phyloP scores from a whole-genome alignment of 2,113 vertebrate species.

The Sphaerodactylus townsendi region DNA sequence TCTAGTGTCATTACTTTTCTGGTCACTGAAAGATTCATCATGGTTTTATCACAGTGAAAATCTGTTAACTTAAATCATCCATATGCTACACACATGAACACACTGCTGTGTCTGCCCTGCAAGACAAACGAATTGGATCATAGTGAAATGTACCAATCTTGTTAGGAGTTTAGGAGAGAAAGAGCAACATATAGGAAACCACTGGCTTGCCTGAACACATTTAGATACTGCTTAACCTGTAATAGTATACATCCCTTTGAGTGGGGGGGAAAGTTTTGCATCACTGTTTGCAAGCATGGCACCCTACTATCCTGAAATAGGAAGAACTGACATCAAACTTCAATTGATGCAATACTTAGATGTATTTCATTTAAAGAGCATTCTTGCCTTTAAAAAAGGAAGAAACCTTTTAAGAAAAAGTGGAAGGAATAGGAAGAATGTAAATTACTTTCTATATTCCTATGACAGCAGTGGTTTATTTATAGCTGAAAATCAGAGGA shows the following conservation, averaged over 20 bases:
- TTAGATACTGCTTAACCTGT: not conserved
- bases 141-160: not conserved
- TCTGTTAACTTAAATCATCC: too few relatives aligned
- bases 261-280: not conserved
- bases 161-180: not conserved
- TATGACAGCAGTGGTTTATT: conserved; percentile 66
- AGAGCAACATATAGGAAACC: not conserved
- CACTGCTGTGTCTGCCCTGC: too few relatives aligned
- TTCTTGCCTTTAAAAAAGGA: conserved; percentile 50
- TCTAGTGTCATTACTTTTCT: too few relatives aligned
- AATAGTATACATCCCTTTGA: not conserved
- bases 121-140: too few relatives aligned
- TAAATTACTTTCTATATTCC: conserved; percentile 52
- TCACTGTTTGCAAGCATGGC: not conserved
- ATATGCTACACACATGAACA: too few relatives aligned
- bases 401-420: conserved; percentile 45
- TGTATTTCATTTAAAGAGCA: conserved; percentile 46
- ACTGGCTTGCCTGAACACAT: not conserved
- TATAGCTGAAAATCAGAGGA: conserved; percentile 64
- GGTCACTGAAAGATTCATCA: too few relatives aligned
- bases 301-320: conserved; percentile 15
- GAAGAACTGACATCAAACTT: conserved; percentile 26
- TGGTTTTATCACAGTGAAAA: too few relatives aligned
- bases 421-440: conserved; percentile 32
- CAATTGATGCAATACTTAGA: conserved; percentile 37